Percentiles rank a stretch among this genome's conserved stretches.
These are phyloP conservation scores for Varroa destructor DNA, from an alignment of 1,140 invertebrate species.

Conservation along the genomic window DNA sequence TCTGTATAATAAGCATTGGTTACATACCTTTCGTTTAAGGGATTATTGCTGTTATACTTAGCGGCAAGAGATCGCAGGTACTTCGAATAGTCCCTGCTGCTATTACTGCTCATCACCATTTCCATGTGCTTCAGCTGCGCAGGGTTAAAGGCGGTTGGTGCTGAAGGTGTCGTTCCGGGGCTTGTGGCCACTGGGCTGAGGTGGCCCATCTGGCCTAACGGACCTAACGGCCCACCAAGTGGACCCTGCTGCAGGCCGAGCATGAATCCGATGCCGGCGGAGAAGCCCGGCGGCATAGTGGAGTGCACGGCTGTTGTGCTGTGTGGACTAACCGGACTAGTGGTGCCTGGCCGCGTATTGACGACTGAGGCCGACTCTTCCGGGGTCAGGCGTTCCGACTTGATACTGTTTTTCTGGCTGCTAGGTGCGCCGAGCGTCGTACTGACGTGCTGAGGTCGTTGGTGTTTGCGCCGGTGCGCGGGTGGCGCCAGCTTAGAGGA, in stretches of 20 bases:
- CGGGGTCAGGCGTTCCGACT: constrained; percentile 32
- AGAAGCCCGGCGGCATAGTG: constrained; percentile 31
- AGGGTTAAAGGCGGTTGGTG: constrained; percentile 32
- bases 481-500: constrained; percentile 19
- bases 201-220: constrained; percentile 1
- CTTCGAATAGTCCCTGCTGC: constrained; percentile 68
- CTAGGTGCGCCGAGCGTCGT: background rate
- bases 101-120: constrained; percentile 42
- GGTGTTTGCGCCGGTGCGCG: constrained; percentile 17
- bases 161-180: constrained; percentile 30
- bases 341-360: background rate
- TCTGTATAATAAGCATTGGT: too few species aligned
- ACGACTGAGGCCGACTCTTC: constrained; percentile 31
- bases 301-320: constrained; percentile 30
- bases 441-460: constrained; percentile 6
- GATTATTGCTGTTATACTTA: constrained; percentile 70
- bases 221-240: constrained; percentile 4
- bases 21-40: constrained; percentile 55
- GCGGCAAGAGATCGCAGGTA: constrained; percentile 79
- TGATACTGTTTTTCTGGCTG: constrained; percentile 25
- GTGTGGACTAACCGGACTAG: too few species aligned
- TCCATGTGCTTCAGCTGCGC: constrained; percentile 38
- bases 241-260: constrained; percentile 30
- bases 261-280: constrained; percentile 28
- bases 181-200: constrained; percentile 30